Base-by-base conservation (phyloP, 37 sponge, comb jelly and placozoan species). In the Hormiphora californensis region DNA sequence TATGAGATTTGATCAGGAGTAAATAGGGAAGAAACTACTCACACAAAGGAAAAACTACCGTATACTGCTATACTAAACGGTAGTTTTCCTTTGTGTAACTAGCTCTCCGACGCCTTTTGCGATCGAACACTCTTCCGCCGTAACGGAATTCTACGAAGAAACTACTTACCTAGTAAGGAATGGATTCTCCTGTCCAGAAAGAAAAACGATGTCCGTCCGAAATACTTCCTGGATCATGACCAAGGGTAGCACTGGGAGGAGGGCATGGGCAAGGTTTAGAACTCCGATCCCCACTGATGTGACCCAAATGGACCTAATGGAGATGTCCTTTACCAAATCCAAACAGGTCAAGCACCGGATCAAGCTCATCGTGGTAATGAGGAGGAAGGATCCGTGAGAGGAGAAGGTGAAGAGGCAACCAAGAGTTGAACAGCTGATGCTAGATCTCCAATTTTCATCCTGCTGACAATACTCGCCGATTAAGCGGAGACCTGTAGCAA, bases 401-500 rank as follows among this genome's bases (percentile, higher is more conserved):
- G 68, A 21, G 15, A 67, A 7, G 21, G 68, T 28, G 68, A 67
- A 67, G 32, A 30, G 21, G 9, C 32, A 2, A 8, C 68, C 68
- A 5, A 67, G 68, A 5, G 38, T 9, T 19, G 15, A 19, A 19
- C 68, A 67, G 68, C 8, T 36, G 35, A 34, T 34, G 36, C 68
- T 67, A 36, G 68, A 67, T 67, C 68, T 67, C 68, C 68, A 67
- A 19, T 3, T 34, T 19, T 67, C 68, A 32, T 67, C 68, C 5
- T 35, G 39, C 32, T 7, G 35, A 67, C 68, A 67, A 39, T 67
- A 67, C 31, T 32, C 36, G 35, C 68, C 68, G 2, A 36, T 32
- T 4, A 32, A 3, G 7, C 68, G 68, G 30, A 67, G 35, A 8
- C 12, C 68, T 5, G 34, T 21, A 3, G 68, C 4, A 19, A 39